phyloP scores from a whole-genome alignment of 2,888 invertebrate genomes.

The Elysia crispata region DNA sequence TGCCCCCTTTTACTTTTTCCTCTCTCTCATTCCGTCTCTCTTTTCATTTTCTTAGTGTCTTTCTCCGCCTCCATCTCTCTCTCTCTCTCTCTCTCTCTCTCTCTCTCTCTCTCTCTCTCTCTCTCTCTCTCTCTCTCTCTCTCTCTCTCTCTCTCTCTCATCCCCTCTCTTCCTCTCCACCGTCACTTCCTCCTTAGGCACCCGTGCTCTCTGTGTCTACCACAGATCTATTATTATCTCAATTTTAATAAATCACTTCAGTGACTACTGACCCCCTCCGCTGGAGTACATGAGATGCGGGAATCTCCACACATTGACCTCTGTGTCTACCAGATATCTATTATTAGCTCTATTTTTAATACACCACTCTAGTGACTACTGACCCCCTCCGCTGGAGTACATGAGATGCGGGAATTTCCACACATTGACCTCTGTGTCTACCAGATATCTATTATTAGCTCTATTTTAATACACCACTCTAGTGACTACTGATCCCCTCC shows the following conservation, averaged over 20 bases:
- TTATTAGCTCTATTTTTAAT: too few relatives aligned
- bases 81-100: slow-evolving; percentile 24
- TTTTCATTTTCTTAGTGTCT: too few relatives aligned
- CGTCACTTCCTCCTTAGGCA: not conserved
- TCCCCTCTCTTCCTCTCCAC: not conserved
- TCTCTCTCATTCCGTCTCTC: too few relatives aligned
- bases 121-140: not conserved
- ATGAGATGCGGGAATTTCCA: too few relatives aligned
- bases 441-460: too few relatives aligned
- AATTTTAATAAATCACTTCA: too few relatives aligned
- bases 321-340: not conserved
- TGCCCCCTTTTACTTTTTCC: too few relatives aligned
- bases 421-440: too few relatives aligned
- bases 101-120: slow-evolving; percentile 28
- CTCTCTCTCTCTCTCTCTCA: slow-evolving; percentile 10
- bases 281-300: not conserved
- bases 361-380: too few relatives aligned
- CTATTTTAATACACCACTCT: too few relatives aligned
- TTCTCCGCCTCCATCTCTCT: slow-evolving; percentile 33
- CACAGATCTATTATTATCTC: too few relatives aligned
- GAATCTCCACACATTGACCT: not conserved
- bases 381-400: too few relatives aligned
- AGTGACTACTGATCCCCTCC: not conserved
- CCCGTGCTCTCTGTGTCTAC: not conserved
- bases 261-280: not conserved